These are phyloP conservation scores for Pyxicephalus adspersus DNA, from an alignment of 2,113 vertebrate species.

Conservation along the genomic window DNA sequence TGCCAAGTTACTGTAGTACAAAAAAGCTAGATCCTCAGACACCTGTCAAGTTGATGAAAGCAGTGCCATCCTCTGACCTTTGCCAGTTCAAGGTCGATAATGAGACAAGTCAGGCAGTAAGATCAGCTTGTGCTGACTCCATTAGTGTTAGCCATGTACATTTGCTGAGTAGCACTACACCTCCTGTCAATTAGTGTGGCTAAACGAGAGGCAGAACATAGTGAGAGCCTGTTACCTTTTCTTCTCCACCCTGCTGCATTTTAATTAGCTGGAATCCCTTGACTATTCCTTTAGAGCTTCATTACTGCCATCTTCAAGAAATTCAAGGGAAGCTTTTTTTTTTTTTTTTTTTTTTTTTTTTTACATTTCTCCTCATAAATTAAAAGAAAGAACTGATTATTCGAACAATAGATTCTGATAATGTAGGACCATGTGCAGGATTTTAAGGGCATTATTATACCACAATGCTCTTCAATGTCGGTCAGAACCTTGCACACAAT, in stretches of 20 bases:
- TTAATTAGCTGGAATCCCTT: slow-evolving; percentile 82
- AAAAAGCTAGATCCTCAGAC: slow-evolving; percentile 74
- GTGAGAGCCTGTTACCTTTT: slow-evolving; percentile 69
- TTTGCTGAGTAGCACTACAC: slow-evolving; percentile 67
- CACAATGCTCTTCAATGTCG: background rate
- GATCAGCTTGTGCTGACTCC: slow-evolving; percentile 72
- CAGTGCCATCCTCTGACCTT: slow-evolving; percentile 75
- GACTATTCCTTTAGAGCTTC: slow-evolving; percentile 75
- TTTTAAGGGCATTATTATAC: slow-evolving; percentile 59
- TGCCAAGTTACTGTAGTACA: slow-evolving; percentile 78
- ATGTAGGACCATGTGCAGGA: slow-evolving; percentile 54
- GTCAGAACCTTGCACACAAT: slow-evolving; percentile 46
- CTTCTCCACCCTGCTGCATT: slow-evolving; percentile 79
- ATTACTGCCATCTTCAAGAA: slow-evolving; percentile 72
- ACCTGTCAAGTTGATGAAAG: slow-evolving; percentile 79
- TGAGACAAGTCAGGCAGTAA: slow-evolving; percentile 78
- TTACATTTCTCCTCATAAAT: slow-evolving; percentile 68
- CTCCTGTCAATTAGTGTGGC: slow-evolving; percentile 84
- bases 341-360: slow-evolving; percentile 55
- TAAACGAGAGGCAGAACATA: slow-evolving; percentile 70
- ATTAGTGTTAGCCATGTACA: slow-evolving; percentile 69
- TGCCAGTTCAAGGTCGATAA: slow-evolving; percentile 83
- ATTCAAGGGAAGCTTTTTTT: slow-evolving; percentile 64
- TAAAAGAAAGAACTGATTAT: slow-evolving; percentile 68
- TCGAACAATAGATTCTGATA: slow-evolving; percentile 61